These are phyloP conservation scores for Rhizomys pruinosus DNA, from an alignment of 2,113 vertebrate species.

Conservation along the genomic window DNA sequence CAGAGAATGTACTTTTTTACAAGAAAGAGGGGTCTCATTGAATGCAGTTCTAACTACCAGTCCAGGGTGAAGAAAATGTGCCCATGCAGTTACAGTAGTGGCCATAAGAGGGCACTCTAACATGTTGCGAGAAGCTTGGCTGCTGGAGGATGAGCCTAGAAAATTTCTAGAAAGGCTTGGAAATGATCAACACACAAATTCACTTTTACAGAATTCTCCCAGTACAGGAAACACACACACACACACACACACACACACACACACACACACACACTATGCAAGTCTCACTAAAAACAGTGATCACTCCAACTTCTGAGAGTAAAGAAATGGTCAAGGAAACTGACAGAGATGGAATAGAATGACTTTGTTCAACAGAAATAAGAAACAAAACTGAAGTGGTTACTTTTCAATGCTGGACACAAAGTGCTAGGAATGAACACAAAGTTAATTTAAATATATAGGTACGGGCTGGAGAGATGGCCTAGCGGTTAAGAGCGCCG, in stretches of 20 bases:
- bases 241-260: too few species aligned
- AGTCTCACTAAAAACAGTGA: neutral
- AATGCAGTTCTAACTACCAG: rapidly evolving
- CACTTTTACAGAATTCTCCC: too few species aligned
- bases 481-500: too few species aligned
- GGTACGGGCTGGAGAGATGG: too few species aligned
- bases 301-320: neutral
- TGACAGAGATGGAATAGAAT: rapidly evolving
- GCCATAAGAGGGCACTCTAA: slow-evolving; percentile 69
- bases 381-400: neutral
- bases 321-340: neutral
- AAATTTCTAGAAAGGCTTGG: neutral
- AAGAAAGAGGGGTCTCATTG: neutral
- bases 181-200: neutral
- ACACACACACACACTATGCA: rapidly evolving
- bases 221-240: neutral
- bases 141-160: rapidly evolving
- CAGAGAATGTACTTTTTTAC: neutral
- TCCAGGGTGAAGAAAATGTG: neutral
- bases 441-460: neutral
- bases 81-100: neutral
- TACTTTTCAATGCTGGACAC: neutral
- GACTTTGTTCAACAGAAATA: neutral
- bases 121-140: neutral
- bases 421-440: neutral